Base-by-base conservation (phyloP, 1,140 invertebrate species). In the Cotesia glomerata region DNA sequence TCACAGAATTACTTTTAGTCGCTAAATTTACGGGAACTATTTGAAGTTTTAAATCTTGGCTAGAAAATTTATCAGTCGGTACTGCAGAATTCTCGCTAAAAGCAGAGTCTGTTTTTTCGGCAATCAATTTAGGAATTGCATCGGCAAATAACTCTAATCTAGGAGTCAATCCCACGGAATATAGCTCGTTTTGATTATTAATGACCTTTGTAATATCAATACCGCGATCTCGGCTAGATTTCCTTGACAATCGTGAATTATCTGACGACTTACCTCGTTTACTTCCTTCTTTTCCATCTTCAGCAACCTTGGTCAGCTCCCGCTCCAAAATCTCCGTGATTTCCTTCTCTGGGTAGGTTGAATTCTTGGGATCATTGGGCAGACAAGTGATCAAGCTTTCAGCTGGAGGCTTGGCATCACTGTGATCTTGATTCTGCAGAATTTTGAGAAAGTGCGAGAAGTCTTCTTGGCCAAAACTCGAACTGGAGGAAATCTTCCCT, bases 391-490 rank as follows among this genome's bases (percentile, higher is more conserved):
- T 61, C 16, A 45, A 26, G 45, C 4, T 35, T 3, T 4, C 26
- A 9, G 26, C 36, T 26, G 32, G 13, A 52, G 34, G 16, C n/a
- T 49, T 9, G 9, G 52, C 72, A 51, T 78, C 68, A 54, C 77
- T 51, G 73, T 49, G 74, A 77, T 83, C 80, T 35, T 87, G 82
- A 2, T 75, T 75, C 73, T 86, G 80, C 16, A 87, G 71, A 3
- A 87, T 76, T 66, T 83, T 85, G n/a, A 87, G 71, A 68, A 86
- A 85, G 63, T 86, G 80, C 0, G 83, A 86, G 68, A 86, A 86
- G 74, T 87, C 86, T 76, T 87, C 86, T 63, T 86, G 83, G 8
- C 79, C 85, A 4, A 86, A 84, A 75, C 84, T 86, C 0, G 84
- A 86, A 72, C 84, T 86, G 0, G 75, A 77, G 0, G 85, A 85